phyloP scores from a whole-genome alignment of 2,797 vertebrate species.

The Enteromius thamalakanensis region DNA sequence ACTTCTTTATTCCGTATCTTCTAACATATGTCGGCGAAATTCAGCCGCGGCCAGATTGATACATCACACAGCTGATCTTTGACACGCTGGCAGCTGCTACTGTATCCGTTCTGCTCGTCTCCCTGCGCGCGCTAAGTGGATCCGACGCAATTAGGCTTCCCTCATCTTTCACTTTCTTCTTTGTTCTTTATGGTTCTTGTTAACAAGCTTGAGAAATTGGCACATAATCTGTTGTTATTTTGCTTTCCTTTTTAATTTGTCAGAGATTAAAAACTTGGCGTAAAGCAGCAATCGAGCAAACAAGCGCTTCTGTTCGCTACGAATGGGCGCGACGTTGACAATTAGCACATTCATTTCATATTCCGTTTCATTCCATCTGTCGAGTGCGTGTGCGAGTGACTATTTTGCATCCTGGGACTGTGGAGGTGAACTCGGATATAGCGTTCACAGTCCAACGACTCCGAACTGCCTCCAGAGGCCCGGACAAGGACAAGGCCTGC shows the following conservation, averaged over 20 bases:
- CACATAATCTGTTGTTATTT: conserved; percentile 31
- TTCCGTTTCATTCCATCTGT: conserved; percentile 26
- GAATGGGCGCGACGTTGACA: conserved; percentile 6
- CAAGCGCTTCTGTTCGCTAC: not conserved
- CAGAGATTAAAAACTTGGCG: conserved; percentile 39
- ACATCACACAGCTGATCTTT: conserved; percentile 53
- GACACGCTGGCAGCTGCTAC: conserved; percentile 17
- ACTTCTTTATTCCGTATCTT: conserved; percentile 41
- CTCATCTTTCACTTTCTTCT: conserved; percentile 10
- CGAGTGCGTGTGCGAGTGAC: not conserved
- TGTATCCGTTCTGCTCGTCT: conserved; percentile 6
- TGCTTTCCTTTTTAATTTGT: conserved; percentile 32
- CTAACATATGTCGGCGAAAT: conserved; percentile 46
- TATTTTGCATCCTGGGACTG: conserved; percentile 1
- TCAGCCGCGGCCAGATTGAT: conserved; percentile 61
- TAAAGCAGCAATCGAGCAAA: conserved; percentile 11
- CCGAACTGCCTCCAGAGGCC: not conserved
- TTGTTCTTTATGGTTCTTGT: conserved; percentile 25
- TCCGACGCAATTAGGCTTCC: conserved; percentile 20
- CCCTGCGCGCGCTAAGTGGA: not conserved
- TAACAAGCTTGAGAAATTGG: conserved; percentile 26
- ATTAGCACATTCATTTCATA: conserved; percentile 27
- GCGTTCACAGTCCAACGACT: conserved; percentile 19
- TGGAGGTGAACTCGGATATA: not conserved
- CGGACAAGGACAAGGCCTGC: not conserved